Conservation (phyloP, 2,797 vertebrate species). For the Babyrousa celebensis region DNA sequence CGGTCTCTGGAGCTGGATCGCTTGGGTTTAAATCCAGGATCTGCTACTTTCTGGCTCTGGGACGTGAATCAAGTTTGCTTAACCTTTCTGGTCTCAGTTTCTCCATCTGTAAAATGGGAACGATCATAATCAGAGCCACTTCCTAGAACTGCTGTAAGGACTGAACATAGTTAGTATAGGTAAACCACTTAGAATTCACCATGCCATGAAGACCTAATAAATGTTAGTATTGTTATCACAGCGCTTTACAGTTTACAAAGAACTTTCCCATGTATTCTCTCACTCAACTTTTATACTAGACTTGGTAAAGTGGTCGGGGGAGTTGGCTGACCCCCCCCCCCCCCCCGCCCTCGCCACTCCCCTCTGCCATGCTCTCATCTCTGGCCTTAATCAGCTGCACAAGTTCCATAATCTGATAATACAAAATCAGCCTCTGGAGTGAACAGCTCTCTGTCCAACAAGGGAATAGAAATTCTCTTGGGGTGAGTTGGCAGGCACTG, state of each 20-base stretch:
- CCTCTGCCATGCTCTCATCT: background rate
- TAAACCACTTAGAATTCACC: background rate
- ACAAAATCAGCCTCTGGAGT: background rate
- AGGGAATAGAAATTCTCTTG: background rate
- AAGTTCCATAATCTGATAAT: background rate
- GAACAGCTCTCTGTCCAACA: background rate
- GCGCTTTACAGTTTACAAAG: constrained; percentile 20
- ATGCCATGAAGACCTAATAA: background rate
- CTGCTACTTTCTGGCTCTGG: too few relatives aligned
- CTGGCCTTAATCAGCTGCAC: background rate
- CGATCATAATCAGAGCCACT: background rate
- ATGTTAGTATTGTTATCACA: background rate
- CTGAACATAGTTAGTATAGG: background rate
- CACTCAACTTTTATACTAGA: background rate
- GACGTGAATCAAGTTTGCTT: background rate
- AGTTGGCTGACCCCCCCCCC: background rate
- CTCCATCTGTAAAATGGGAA: background rate
- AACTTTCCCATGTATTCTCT: background rate
- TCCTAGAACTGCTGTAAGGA: background rate
- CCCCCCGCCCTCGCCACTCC: background rate
- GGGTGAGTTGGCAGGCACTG: constrained; percentile 4
- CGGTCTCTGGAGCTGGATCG: background rate
- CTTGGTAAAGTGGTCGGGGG: background rate
- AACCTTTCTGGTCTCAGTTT: background rate
- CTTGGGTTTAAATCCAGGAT: background rate